Evolutionary conservation across 2,797 vertebrate species (phyloP).

Genomic region (Masticophis lateralis): DNA sequence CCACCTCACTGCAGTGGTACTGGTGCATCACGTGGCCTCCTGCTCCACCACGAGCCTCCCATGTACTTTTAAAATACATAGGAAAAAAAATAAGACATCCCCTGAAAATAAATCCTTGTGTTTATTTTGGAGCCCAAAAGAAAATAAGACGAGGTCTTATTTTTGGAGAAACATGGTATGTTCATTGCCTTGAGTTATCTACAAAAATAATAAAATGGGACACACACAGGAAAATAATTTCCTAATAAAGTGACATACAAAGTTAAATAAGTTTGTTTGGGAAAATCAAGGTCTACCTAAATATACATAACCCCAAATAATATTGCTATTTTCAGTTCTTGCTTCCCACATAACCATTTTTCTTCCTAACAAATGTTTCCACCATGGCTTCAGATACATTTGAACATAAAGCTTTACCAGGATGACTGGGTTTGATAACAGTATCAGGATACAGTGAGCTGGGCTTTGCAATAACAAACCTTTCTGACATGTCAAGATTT

Average conservation of each 20-base stretch:
- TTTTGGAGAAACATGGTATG: neutral
- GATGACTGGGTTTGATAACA: neutral
- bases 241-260: neutral
- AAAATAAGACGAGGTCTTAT: too few relatives aligned
- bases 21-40: fast-evolving
- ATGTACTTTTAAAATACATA: neutral
- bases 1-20: neutral
- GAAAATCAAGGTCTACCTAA: neutral
- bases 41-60: fast-evolving
- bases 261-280: neutral
- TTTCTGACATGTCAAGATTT: neutral
- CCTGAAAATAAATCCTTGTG: neutral
- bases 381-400: neutral
- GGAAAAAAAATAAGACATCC: neutral
- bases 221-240: neutral
- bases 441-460: neutral
- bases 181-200: neutral
- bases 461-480: neutral
- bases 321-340: neutral
- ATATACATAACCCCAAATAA: neutral
- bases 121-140: neutral
- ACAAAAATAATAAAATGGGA: neutral
- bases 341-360: neutral
- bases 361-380: neutral
- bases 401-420: neutral